phyloP scores from a whole-genome alignment of 30 jellyfish, hydroid and myxozoan species.

The Hydractinia symbiolongicarpus region DNA sequence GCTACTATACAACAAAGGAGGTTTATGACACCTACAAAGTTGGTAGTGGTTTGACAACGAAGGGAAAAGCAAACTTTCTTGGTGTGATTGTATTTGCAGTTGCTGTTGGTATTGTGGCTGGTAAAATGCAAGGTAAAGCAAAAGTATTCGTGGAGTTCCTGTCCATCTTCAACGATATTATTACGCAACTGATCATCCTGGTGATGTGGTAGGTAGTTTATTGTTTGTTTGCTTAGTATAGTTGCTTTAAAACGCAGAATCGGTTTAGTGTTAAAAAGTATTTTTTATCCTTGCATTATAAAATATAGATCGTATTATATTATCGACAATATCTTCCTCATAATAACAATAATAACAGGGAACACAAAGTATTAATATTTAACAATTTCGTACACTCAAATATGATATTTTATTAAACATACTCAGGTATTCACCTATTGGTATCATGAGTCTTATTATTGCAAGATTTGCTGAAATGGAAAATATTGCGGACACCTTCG shows the following conservation, averaged over 20 bases:
- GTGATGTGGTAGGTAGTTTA: constrained; percentile 81
- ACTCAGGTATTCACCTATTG: constrained; percentile 79
- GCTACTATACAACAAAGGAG: not conserved
- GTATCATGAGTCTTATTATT: constrained; percentile 70
- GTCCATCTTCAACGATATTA: constrained; percentile 48
- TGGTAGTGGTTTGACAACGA: constrained; percentile 29
- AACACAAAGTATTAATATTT: no score
- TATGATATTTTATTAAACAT: no score
- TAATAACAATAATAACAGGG: no score
- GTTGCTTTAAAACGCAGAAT: not conserved
- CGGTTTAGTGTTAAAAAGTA: not conserved
- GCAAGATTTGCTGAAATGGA: constrained; percentile 83
- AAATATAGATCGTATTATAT: no score
- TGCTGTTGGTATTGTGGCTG: constrained; percentile 70
- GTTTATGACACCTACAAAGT: constrained; percentile 40
- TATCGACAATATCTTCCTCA: no score
- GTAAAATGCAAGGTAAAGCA: constrained; percentile 62
- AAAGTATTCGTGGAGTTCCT: constrained; percentile 45
- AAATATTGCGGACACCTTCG: constrained; percentile 62
- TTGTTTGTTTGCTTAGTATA: not conserved
- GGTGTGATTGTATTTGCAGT: constrained; percentile 78
- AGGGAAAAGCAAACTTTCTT: constrained; percentile 65
- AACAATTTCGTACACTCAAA: no score
- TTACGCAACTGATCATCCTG: constrained; percentile 52
- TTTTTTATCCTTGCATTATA: not conserved